A percentile compares a stretch with the other conserved stretches of the same genome.
Conservation (phyloP, 2,888 invertebrate species). For the Listrodromus nycthemerus region DNA sequence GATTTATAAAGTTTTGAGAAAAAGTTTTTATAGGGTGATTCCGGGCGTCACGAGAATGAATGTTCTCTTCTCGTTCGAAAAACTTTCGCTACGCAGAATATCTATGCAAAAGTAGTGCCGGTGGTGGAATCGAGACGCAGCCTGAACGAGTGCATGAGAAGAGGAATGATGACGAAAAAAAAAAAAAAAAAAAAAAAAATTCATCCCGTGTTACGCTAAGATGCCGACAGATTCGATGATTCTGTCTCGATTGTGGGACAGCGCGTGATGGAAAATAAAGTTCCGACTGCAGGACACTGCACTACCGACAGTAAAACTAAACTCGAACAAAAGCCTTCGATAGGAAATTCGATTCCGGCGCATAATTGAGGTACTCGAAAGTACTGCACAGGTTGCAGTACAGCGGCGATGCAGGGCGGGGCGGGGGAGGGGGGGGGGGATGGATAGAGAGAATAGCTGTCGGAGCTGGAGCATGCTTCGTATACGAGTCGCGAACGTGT, state of each 20-base stretch:
- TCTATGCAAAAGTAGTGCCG: constrained; percentile 55
- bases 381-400: constrained; percentile 27
- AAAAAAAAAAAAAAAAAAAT: constrained; percentile 35
- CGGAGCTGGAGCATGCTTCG: constrained; percentile 6
- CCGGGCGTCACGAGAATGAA: constrained; percentile 66
- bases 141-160: neutral
- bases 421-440: neutral
- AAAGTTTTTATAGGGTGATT: constrained; percentile 69
- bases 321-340: constrained; percentile 61
- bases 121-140: constrained; percentile 26
- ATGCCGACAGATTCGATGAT: constrained; percentile 42
- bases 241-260: constrained; percentile 15
- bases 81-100: constrained; percentile 67
- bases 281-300: constrained; percentile 1
- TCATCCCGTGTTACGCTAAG: constrained; percentile 25
- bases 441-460: neutral
- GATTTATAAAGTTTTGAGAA: constrained; percentile 67
- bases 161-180: constrained; percentile 6
- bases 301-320: constrained; percentile 56
- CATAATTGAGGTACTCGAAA: constrained; percentile 63
- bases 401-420: neutral
- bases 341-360: constrained; percentile 52
- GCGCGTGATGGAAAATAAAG: neutral
- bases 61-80: constrained; percentile 65
- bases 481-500: constrained; percentile 27